Conservation (phyloP, 2,888 invertebrate genomes). For the Drosophila vallismaia region DNA sequence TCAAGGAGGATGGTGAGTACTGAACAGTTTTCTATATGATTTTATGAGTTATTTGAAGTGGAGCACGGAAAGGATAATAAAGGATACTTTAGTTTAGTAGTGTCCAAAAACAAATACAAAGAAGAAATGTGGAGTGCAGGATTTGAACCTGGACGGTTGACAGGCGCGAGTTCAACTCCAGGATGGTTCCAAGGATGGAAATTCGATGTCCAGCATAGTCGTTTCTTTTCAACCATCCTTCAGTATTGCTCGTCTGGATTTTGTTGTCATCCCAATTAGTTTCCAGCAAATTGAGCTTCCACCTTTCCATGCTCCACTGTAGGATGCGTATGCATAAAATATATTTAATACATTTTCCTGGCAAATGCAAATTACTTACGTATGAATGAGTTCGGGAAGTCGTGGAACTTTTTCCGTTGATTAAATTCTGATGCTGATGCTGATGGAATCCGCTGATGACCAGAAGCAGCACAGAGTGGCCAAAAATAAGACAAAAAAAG, state of each 20-base stretch:
- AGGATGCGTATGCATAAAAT: slow-evolving; percentile 8
- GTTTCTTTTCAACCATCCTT: too few species aligned
- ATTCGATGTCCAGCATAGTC: too few species aligned
- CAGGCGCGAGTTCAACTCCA: background rate
- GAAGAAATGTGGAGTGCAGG: too few species aligned
- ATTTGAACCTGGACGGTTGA: background rate
- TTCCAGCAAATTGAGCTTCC: background rate
- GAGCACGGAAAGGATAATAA: too few species aligned
- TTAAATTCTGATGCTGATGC: slow-evolving; percentile 72
- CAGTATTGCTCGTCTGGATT: too few species aligned
- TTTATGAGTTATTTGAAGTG: too few species aligned
- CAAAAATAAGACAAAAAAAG: slow-evolving; percentile 22
- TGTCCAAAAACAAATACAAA: too few species aligned
- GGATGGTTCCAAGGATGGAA: too few species aligned
- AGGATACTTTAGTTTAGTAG: too few species aligned
- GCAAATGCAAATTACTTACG: slow-evolving; percentile 66
- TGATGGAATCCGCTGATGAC: slow-evolving; percentile 61
- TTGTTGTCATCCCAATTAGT: too few species aligned
- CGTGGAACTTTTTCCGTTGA: slow-evolving; percentile 45
- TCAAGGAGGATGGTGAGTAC: slow-evolving; percentile 96
- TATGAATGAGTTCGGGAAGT: slow-evolving; percentile 59
- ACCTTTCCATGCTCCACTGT: slow-evolving; percentile 13
- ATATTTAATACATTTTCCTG: slow-evolving; percentile 1
- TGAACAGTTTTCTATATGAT: background rate
- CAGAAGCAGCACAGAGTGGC: slow-evolving; percentile 33